phyloP scores from a whole-genome alignment of 1,140 invertebrate genomes.

The Aphis craccivora region DNA sequence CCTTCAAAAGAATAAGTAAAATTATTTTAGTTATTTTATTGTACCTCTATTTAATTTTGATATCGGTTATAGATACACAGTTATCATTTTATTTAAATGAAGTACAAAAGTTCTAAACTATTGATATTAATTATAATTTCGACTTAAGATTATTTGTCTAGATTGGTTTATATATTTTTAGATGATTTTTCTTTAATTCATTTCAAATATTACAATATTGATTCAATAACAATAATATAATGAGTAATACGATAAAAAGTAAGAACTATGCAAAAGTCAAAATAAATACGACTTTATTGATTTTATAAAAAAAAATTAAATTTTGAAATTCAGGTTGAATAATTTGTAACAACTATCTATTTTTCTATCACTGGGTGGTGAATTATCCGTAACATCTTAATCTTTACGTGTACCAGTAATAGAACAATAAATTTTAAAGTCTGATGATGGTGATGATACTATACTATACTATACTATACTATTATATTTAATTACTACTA shows the following conservation, averaged over 20 bases:
- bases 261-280: no score
- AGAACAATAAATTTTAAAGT: neutral
- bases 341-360: no score
- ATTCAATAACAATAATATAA: no score
- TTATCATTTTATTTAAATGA: neutral
- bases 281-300: no score
- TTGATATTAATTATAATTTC: neutral
- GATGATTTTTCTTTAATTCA: neutral
- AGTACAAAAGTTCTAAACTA: neutral
- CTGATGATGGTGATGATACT: neutral
- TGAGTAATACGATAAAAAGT: no score
- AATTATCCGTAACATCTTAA: neutral
- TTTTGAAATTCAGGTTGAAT: no score
- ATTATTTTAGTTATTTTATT: neutral
- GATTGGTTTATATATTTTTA: neutral
- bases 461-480: no score
- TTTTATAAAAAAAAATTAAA: no score
- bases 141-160: neutral
- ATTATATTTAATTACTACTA: neutral
- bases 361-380: neutral
- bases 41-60: neutral
- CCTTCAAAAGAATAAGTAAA: constrained; percentile 62
- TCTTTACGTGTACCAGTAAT: neutral
- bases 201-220: neutral
- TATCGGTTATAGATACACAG: neutral